These are phyloP conservation scores for Lacerta agilis DNA, from an alignment of 2,797 vertebrate genomes.

Conservation along the genomic window DNA sequence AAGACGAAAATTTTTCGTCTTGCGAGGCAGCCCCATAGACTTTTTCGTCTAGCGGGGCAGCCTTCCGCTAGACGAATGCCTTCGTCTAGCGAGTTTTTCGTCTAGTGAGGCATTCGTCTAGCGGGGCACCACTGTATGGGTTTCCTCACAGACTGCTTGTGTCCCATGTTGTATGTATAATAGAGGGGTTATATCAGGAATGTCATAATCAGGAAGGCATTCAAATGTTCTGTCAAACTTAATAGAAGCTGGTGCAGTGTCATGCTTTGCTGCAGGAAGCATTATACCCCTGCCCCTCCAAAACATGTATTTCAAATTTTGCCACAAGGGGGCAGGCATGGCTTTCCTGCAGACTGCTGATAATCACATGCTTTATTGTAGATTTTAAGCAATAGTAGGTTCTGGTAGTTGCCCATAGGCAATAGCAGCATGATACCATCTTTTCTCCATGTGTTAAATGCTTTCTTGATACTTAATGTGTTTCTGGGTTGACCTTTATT, in stretches of 20 bases:
- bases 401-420: background rate
- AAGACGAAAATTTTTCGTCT: too few relatives aligned
- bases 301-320: background rate
- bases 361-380: background rate
- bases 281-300: background rate
- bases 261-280: background rate
- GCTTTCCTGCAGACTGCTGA: background rate
- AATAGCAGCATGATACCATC: background rate
- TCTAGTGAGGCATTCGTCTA: too few relatives aligned
- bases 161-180: too few relatives aligned
- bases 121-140: too few relatives aligned
- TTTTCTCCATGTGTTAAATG: background rate
- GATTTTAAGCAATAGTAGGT: background rate
- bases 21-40: too few relatives aligned
- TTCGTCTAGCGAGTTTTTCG: too few relatives aligned
- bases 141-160: too few relatives aligned
- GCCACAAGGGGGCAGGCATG: background rate
- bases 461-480: background rate
- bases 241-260: background rate
- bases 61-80: too few relatives aligned
- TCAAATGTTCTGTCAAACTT: background rate
- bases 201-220: too few relatives aligned
- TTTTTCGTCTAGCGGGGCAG: too few relatives aligned
- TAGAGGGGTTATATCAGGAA: too few relatives aligned
- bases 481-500: background rate